These are phyloP conservation scores for Tetramorium bicarinatum DNA, from an alignment of 2,888 invertebrate genomes.

Conservation along the genomic window DNA sequence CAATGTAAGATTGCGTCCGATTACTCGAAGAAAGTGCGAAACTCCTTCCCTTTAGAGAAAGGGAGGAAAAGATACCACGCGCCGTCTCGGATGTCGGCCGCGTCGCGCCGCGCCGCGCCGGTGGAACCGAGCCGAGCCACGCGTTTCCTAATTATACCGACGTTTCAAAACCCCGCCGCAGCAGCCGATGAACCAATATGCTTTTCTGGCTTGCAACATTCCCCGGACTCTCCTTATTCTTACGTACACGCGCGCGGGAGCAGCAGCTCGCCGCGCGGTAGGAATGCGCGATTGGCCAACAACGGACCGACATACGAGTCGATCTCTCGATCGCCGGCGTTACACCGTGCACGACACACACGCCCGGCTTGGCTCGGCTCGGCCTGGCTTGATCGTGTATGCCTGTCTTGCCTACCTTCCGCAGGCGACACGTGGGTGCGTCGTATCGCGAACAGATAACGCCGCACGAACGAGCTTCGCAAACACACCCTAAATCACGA, in stretches of 20 bases:
- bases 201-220: conserved; percentile 84
- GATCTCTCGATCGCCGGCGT: conserved; percentile 53
- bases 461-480: conserved; percentile 66
- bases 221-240: conserved; percentile 72
- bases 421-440: conserved; percentile 66
- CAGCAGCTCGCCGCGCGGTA: conserved; percentile 77
- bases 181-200: conserved; percentile 85
- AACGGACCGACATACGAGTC: conserved; percentile 63
- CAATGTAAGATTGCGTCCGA: neutral
- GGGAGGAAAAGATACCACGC: neutral
- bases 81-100: conserved; percentile 35
- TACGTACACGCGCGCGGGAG: conserved; percentile 65
- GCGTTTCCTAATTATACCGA: conserved; percentile 84
- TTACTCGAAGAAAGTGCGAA: neutral
- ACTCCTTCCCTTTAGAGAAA: conserved; percentile 14
- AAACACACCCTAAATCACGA: conserved; percentile 67
- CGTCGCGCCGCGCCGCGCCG: conserved; percentile 38
- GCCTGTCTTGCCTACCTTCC: conserved; percentile 7
- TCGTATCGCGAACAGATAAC: conserved; percentile 53
- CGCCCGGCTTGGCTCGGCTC: conserved; percentile 53
- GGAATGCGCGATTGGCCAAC: conserved; percentile 85
- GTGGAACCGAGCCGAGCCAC: conserved; percentile 70
- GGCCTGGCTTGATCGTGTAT: conserved; percentile 31
- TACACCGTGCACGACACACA: conserved; percentile 32
- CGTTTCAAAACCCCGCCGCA: conserved; percentile 81